A percentile compares a stretch with the other conserved stretches of the same genome.
Evolutionary conservation across 2,113 vertebrate species (phyloP).

Genomic region (Sturnira hondurensis): DNA sequence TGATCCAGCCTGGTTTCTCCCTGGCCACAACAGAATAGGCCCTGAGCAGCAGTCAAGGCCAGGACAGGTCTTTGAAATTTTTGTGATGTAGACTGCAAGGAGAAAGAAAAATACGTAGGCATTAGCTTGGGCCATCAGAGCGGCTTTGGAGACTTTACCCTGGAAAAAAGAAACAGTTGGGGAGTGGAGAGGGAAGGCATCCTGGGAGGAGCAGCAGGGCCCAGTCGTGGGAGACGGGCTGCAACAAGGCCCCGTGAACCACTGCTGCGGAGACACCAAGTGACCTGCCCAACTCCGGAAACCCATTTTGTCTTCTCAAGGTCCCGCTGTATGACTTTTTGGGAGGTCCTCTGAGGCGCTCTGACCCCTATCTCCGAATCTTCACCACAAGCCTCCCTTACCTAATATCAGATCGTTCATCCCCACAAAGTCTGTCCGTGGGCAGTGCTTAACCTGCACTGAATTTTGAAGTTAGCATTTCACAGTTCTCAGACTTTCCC

Average conservation of each 20-base stretch:
- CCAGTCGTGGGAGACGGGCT: neutral
- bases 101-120: neutral
- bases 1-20: neutral
- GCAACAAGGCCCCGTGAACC: neutral
- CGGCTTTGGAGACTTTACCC: neutral
- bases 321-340: neutral
- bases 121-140: neutral
- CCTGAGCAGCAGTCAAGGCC: neutral
- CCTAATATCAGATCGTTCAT: neutral
- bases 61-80: neutral
- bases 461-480: neutral
- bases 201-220: too few species aligned
- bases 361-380: neutral
- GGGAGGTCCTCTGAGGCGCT: neutral
- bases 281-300: neutral
- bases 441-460: neutral
- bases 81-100: neutral
- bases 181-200: neutral
- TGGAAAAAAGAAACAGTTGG: neutral
- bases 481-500: neutral
- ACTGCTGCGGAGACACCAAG: neutral
- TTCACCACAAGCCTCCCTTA: neutral
- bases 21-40: neutral
- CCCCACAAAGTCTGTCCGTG: fast-evolving
- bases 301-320: neutral